phyloP scores from a whole-genome alignment of 2,888 invertebrate species.

The Aphidoletes aphidimyza region DNA sequence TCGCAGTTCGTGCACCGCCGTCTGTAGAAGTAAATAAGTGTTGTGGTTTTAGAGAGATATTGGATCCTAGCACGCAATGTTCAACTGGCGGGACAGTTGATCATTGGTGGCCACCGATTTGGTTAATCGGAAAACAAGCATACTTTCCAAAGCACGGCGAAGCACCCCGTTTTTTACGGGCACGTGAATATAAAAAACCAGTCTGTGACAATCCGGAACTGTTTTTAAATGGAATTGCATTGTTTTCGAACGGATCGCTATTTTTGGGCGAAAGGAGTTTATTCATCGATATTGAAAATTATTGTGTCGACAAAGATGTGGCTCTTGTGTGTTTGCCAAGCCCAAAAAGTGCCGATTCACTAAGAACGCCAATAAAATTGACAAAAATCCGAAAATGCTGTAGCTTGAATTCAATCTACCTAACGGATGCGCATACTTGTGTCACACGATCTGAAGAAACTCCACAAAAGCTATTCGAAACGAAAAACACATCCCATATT shows the following conservation, averaged over 20 bases:
- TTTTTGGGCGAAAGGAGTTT: conserved; percentile 68
- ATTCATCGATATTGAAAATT: conserved; percentile 70
- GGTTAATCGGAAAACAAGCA: conserved; percentile 67
- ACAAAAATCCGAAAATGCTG: conserved; percentile 75
- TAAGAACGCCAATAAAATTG: conserved; percentile 60
- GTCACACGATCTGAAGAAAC: conserved; percentile 65
- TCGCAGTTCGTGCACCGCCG: neutral
- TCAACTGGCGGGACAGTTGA: conserved; percentile 61
- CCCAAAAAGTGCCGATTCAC: conserved; percentile 61
- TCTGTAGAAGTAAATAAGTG: conserved; percentile 67
- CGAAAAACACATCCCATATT: conserved; percentile 61
- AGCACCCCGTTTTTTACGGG: conserved; percentile 66
- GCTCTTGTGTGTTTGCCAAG: conserved; percentile 72
- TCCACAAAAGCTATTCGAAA: conserved; percentile 59
- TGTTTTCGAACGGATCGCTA: conserved; percentile 76
- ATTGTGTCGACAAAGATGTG: conserved; percentile 76
- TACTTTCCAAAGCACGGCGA: conserved; percentile 66
- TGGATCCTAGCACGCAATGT: conserved; percentile 65
- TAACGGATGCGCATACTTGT: conserved; percentile 69
- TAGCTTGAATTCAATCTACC: conserved; percentile 73
- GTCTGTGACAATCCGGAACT: conserved; percentile 62
- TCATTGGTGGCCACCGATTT: conserved; percentile 71
- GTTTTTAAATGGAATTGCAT: conserved; percentile 64
- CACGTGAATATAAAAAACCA: conserved; percentile 65
- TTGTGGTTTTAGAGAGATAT: conserved; percentile 69